Evolutionary conservation across 1,140 invertebrate species (phyloP), one percentile per base, ranked within the genome.

Genomic region (Chironomus tepperi): DNA sequence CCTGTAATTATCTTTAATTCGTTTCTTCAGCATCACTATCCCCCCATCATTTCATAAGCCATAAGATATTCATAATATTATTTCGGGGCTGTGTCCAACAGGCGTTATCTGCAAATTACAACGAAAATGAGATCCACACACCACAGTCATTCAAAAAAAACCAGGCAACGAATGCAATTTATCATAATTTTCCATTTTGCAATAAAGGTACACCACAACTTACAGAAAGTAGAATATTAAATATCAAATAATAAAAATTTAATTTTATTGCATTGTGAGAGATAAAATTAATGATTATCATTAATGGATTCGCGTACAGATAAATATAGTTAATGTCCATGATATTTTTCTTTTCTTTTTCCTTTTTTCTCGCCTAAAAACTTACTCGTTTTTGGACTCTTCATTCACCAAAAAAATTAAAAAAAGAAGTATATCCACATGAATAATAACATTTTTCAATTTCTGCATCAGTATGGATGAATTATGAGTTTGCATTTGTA

Each of bases 41-140:
- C 9, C 18, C 18, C 18, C 64, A 18, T 70, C 19, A 18, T 70
- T 70, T 70, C 65, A 3, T 12, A 34, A 34, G 5, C n/a, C 24
- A 34, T 34, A 5, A 34, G 24, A 34, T 34, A 34, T 57, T 15
- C 12, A 57, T 57, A 57, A 5, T 12, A 15, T 57, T n/a, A 15
- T 57, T 47, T 47, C 15, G 12, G 47, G 47, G 47, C 12, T 57
- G 47, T 57, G 12, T 12, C 47, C n/a, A 57, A 57, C 65, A 16
- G 65, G 65, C 65, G 65, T 70, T 70, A 70, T 70, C 65, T 70
- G 65, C 65, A 70, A 70, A 70, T 70, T 70, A 21, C 16, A 70
- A 70, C 19, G n/a, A 18, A 70, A 70, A 70, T 70, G 65, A 70
- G 19, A 21, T 19, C 65, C 10, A 9, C 19, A 3, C 65, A 70